A percentile compares a stretch with the other conserved stretches of the same genome.
Evolutionary conservation across 2,888 invertebrate species (phyloP).

Genomic region (Neuroscelio doddi): DNA sequence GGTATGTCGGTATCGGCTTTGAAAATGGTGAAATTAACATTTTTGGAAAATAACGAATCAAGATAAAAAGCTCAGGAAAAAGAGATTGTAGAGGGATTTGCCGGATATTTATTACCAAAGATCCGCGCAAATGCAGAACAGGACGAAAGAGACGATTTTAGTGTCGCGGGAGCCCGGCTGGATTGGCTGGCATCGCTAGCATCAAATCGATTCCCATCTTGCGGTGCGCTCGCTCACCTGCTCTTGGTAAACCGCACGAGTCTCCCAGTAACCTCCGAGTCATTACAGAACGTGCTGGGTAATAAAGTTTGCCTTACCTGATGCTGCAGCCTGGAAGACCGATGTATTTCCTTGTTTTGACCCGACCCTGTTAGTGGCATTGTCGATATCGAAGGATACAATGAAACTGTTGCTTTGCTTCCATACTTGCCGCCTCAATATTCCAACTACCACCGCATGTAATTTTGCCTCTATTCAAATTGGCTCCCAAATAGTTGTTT

Average conservation of each 20-base stretch:
- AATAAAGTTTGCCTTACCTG: constrained; percentile 49
- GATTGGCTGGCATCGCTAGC: constrained; percentile 50
- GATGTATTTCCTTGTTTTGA: constrained; percentile 20
- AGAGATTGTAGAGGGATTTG: constrained; percentile 17
- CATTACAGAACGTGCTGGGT: constrained; percentile 47
- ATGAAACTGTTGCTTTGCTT: constrained; percentile 15
- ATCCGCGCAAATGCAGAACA: constrained; percentile 28
- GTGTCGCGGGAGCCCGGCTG: constrained; percentile 37
- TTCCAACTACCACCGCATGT: neutral
- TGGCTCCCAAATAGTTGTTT: neutral
- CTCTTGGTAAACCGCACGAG: constrained; percentile 53
- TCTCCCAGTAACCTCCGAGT: constrained; percentile 37
- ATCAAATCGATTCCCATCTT: constrained; percentile 60
- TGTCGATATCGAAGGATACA: constrained; percentile 17
- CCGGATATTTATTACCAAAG: constrained; percentile 30
- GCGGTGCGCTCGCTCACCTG: constrained; percentile 50
- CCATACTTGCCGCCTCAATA: neutral
- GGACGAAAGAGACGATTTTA: constrained; percentile 36
- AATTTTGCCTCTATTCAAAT: too few species aligned
- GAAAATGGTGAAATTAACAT: constrained; percentile 14
- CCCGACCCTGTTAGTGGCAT: constrained; percentile 3
- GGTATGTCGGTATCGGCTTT: too few species aligned
- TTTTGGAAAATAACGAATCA: constrained; percentile 14
- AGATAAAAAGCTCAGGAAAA: constrained; percentile 18
- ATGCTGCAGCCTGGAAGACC: constrained; percentile 15